Conservation (phyloP, 2,113 vertebrate species). For the Austrofundulus limnaeus region DNA sequence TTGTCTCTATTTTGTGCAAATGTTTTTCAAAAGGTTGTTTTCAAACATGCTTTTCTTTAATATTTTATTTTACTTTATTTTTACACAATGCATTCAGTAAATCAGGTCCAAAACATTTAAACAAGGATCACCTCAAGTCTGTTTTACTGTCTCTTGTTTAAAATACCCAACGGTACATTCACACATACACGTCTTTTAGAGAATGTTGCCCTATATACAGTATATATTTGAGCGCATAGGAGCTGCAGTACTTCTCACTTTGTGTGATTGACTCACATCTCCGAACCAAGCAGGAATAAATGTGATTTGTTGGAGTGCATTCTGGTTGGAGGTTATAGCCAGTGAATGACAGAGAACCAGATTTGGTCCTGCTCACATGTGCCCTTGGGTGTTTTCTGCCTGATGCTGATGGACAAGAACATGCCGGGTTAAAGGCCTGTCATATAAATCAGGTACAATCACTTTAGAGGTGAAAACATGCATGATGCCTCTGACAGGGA, state of each 20-base stretch:
- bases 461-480: slow-evolving; percentile 77
- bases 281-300: slow-evolving; percentile 57
- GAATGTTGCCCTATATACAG: not conserved
- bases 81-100: not conserved
- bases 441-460: slow-evolving; percentile 78
- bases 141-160: not conserved
- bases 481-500: slow-evolving; percentile 63
- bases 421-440: slow-evolving; percentile 76
- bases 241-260: slow-evolving; percentile 35
- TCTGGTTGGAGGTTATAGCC: slow-evolving; percentile 67
- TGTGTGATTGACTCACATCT: slow-evolving; percentile 48
- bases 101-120: slow-evolving; percentile 2
- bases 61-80: too few relatives aligned
- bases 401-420: slow-evolving; percentile 76
- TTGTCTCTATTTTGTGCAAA: slow-evolving; percentile 7
- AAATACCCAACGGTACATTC: not conserved
- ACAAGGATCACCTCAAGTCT: not conserved
- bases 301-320: slow-evolving; percentile 67
- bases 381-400: slow-evolving; percentile 74
- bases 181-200: not conserved
- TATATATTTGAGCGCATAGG: slow-evolving; percentile 29
- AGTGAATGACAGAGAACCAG: slow-evolving; percentile 70
- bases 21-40: slow-evolving; percentile 19
- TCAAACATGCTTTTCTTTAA: not conserved
- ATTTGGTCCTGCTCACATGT: slow-evolving; percentile 69